Evolutionary conservation across 2,797 vertebrate species (phyloP), one percentile per base, ranked within the genome.

Genomic region (Hozukius guyotensis): DNA sequence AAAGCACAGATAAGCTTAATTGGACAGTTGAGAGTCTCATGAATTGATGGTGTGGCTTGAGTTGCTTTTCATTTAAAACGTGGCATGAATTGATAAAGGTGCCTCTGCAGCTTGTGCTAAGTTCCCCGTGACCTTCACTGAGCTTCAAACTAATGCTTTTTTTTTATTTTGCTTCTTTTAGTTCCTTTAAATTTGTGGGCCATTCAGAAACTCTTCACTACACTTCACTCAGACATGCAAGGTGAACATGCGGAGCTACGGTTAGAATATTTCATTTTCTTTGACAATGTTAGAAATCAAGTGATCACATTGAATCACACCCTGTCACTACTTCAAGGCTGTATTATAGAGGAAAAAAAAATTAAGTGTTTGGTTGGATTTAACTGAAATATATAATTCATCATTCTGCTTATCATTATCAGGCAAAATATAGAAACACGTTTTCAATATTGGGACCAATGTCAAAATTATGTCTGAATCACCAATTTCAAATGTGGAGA

Each of bases 1-100:
- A 91, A 84, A 91, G 81, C 81, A 73, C 75, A 94, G 94, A 96
- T 94, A 95, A 94, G 90, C 89, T 94, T 94, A 95, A 95, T 95
- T 95, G 88, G 92, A 93, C 92, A 91, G 90, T 91, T 82, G 82
- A 90, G 88, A 88, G 84, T 73, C 85, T 85, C 10, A 20, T 91
- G 89, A 94, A 95, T 93, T 93, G 91, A 95, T 94, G 88, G 91
- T 87, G 83, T 86, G 71, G 85, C 91, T 78, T 32, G 82, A 86
- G 89, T 90, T 93, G 89, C 84, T 94, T 93, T 95, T 87, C 80
- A 87, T 90, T 89, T 77, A 78, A 71, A 87, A 93, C 82, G 90
- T 94, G 93, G 80, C 31, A 14, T 25, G 92, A 93, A 95, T 94
- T 80, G 80, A 88, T 93, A 88, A 91, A 89, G 55, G 75, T 89